Percentiles rank a stretch among this genome's conserved stretches.
Evolutionary conservation across 2,113 vertebrate species (phyloP).

Genomic region (Puma concolor): DNA sequence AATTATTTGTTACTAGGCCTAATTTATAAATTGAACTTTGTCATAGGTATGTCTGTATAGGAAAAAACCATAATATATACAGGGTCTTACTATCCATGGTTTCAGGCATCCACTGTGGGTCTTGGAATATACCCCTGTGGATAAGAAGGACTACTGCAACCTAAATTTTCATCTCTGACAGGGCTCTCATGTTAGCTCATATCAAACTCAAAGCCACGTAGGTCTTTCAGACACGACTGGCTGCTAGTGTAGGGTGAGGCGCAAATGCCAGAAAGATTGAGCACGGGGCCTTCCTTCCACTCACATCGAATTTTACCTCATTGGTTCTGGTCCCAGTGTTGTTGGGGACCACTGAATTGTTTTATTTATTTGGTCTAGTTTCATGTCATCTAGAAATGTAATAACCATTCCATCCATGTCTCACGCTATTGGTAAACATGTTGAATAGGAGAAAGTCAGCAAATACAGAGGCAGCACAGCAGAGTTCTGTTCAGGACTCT

Average conservation of each 20-base stretch:
- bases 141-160: not conserved
- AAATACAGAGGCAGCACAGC: accelerated
- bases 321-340: not conserved
- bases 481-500: not conserved
- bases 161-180: not conserved
- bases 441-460: not conserved
- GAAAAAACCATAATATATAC: not conserved
- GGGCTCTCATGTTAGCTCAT: not conserved
- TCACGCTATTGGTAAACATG: not conserved
- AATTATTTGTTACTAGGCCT: not conserved
- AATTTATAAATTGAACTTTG: not conserved
- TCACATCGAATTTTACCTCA: not conserved
- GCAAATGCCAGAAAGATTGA: not conserved
- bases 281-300: not conserved
- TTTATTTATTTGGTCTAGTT: not conserved
- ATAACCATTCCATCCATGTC: not conserved
- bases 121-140: not conserved
- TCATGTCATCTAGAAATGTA: not conserved
- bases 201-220: not conserved
- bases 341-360: not conserved
- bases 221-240: not conserved
- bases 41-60: not conserved
- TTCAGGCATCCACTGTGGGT: not conserved
- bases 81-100: not conserved
- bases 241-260: not conserved